Evolutionary conservation across 2,888 invertebrate species (phyloP).

Genomic region (Tipula confusa): DNA sequence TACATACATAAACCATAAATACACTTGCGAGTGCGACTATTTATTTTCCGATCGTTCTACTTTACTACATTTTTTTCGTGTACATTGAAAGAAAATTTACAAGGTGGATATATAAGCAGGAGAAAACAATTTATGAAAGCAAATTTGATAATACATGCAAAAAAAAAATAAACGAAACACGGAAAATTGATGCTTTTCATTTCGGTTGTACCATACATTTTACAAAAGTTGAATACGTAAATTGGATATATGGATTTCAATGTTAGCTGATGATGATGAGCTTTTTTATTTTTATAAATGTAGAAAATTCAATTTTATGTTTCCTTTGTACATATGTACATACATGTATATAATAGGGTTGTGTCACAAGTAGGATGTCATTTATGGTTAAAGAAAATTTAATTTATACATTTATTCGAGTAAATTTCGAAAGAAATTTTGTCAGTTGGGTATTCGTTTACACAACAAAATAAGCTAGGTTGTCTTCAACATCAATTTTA

Average conservation of each 20-base stretch:
- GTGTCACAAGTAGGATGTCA: background rate
- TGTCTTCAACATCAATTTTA: too few relatives aligned
- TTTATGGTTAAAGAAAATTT: background rate
- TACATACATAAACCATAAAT: background rate
- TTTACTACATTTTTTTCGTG: background rate
- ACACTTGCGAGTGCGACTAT: background rate
- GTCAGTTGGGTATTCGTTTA: too few relatives aligned
- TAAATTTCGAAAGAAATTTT: too few relatives aligned
- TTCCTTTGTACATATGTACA: background rate
- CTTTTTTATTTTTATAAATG: background rate
- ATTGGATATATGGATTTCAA: background rate
- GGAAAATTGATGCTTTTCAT: conserved; percentile 12
- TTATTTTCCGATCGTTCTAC: background rate
- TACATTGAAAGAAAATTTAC: background rate
- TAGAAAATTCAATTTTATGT: background rate
- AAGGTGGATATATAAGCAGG: background rate
- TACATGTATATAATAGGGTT: background rate
- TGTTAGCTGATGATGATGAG: background rate
- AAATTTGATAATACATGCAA: background rate
- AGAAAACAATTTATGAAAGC: background rate
- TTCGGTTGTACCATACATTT: background rate
- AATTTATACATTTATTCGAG: too few relatives aligned
- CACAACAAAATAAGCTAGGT: too few relatives aligned
- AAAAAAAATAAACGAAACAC: background rate
- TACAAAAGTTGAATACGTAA: background rate